Percentiles rank a stretch among this genome's conserved stretches.
These are phyloP conservation scores for Halictus ligatus DNA, from an alignment of 2,888 invertebrate genomes.

Conservation along the genomic window DNA sequence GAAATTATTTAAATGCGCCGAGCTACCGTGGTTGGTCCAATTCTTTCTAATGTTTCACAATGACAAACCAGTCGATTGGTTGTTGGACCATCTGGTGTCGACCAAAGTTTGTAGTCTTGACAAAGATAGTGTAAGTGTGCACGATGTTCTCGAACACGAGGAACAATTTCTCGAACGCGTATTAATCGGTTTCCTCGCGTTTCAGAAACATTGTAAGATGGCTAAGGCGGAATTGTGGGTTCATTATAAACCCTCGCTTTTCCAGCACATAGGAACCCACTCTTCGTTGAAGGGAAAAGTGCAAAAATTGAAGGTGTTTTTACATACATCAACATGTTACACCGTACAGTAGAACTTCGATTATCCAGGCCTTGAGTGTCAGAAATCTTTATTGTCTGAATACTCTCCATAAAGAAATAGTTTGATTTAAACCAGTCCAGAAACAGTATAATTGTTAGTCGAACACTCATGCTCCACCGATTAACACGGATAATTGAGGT, in stretches of 20 bases:
- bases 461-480: too few species aligned
- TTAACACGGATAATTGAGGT: too few species aligned
- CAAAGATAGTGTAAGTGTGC: constrained; percentile 88
- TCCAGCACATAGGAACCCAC: constrained; percentile 97
- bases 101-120: constrained; percentile 95
- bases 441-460: too few species aligned
- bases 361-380: too few species aligned
- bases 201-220: constrained; percentile 93
- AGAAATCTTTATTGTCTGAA: too few species aligned
- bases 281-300: constrained; percentile 98
- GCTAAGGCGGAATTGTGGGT: constrained; percentile 92
- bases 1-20: constrained; percentile 95
- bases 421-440: too few species aligned
- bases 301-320: constrained; percentile 93
- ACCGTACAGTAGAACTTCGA: background rate
- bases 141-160: background rate
- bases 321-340: background rate
- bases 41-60: constrained; percentile 98
- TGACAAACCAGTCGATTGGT: constrained; percentile 99
- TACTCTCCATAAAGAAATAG: too few species aligned
- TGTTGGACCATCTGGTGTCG: constrained; percentile 94
- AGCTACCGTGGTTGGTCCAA: constrained; percentile 93
- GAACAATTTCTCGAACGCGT: background rate
- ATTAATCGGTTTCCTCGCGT: background rate
- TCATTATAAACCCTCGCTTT: constrained; percentile 95